These are phyloP conservation scores for Eilema caniola DNA, from an alignment of 2,888 invertebrate species.

Conservation along the genomic window DNA sequence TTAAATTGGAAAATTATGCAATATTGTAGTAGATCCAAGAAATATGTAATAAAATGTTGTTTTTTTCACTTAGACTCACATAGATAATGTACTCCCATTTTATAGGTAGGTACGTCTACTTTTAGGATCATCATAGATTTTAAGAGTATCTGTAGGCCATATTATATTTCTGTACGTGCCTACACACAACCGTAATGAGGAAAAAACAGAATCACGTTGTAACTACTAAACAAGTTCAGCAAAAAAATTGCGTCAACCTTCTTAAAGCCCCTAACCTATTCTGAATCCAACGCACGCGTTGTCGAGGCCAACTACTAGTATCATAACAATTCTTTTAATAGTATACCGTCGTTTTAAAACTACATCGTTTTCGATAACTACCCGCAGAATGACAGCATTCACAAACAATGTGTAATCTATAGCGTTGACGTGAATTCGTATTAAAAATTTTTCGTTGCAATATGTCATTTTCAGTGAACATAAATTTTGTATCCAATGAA, in stretches of 20 bases:
- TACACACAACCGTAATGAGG: neutral
- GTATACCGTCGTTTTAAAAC: constrained; percentile 1
- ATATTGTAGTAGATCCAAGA: no score
- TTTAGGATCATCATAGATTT: no score
- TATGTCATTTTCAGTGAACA: constrained; percentile 57
- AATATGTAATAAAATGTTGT: no score
- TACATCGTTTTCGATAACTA: constrained; percentile 31
- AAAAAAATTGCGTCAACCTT: neutral
- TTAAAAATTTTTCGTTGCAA: constrained; percentile 56
- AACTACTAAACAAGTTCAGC: neutral
- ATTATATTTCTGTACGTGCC: no score
- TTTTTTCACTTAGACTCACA: no score
- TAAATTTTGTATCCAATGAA: constrained; percentile 70
- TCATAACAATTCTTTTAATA: neutral
- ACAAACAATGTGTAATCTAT: constrained; percentile 41
- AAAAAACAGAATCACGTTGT: neutral
- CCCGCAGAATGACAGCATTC: constrained; percentile 34
- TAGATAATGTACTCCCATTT: no score
- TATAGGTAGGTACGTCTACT: no score
- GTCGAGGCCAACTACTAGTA: neutral
- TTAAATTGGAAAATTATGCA: no score
- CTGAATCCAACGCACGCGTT: neutral
- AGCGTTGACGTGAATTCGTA: constrained; percentile 45
- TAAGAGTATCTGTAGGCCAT: no score
- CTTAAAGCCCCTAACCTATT: neutral